Percentiles rank a stretch among this genome's conserved stretches.
Conservation (phyloP, 2,113 vertebrate genomes). For the Genyomyrus donnyi region DNA sequence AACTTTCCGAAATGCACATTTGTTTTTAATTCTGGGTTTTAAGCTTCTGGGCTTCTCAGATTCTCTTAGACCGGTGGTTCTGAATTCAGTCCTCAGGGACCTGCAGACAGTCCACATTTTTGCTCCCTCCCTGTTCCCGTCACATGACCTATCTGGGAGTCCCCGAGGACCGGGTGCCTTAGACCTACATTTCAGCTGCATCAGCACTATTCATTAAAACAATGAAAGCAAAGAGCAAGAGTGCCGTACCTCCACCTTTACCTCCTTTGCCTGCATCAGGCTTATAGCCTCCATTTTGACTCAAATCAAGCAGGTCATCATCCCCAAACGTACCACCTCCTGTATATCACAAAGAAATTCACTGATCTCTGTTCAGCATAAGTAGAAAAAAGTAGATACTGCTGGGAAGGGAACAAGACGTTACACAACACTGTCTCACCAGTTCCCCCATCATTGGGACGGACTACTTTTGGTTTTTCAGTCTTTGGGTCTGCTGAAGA, state of each 20-base stretch:
- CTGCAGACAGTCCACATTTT: background rate
- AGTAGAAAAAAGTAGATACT: background rate
- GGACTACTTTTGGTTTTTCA: slow-evolving; percentile 32
- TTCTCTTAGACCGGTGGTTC: background rate
- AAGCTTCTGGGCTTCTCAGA: background rate
- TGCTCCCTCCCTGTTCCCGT: background rate
- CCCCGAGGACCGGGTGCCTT: background rate
- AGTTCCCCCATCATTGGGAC: slow-evolving; percentile 29
- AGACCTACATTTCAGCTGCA: background rate
- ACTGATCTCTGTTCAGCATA: background rate
- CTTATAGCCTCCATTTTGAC: slow-evolving; percentile 27
- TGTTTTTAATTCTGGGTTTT: background rate
- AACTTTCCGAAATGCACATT: background rate
- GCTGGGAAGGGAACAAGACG: background rate
- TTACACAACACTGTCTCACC: slow-evolving; percentile 32
- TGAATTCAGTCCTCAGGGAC: background rate
- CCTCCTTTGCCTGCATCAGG: slow-evolving; percentile 43
- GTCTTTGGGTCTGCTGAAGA: background rate
- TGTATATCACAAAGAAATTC: slow-evolving; percentile 21
- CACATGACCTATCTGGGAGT: background rate
- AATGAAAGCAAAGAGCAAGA: background rate
- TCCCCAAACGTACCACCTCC: slow-evolving; percentile 43
- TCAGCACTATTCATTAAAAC: slow-evolving; percentile 6
- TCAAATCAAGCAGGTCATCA: slow-evolving; percentile 22
- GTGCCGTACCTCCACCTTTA: slow-evolving; percentile 29